Evolutionary conservation across 2,888 invertebrate species (phyloP), one percentile per base, ranked within the genome.

Genomic region (Polylopha cassiicola): DNA sequence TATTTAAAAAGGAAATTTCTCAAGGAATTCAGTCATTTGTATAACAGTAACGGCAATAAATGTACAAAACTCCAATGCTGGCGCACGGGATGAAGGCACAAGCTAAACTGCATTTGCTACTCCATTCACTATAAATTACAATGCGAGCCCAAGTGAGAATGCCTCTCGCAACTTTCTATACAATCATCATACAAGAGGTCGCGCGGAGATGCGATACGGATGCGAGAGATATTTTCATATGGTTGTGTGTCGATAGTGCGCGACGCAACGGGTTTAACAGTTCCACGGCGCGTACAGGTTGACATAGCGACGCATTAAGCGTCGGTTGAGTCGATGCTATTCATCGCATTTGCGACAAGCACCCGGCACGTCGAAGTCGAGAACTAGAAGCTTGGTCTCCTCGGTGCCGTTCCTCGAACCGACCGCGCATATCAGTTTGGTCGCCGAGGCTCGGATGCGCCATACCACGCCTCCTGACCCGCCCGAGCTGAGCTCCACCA

Each of bases 391-490:
- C 78, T 99, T 99, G 4, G 99, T 99, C 81, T 99, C 99, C 84
- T 99, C 99, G 3, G 98, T 99, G 39, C 98, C 98, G 70, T 99
- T 99, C 20, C 99, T 91, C 51, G 98, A 98, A 41, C 99, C 99
- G 9, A 99, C 99, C 2, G 99, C 99, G 80, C 99, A 99, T 31
- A 99, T 97, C 47, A 99, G 89, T 77, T 98, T 97, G 10, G 98
- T 98, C 65, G 97, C 94, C 60, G 95, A 97, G 36, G 98, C 97
- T 10, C 89, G 81, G 49, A 99, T 97, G 29, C 99, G 90, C 99
- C 99, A 99, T 7, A 99, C 99, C 10, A 99, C 99, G 27, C 99
- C 99, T 2, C 99, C 99, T 27, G 95, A 95, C 2, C 98, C 98
- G 13, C 98, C 98, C 51, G 97, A 97, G 44, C 94, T 93, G 48